Conservation (phyloP, 1,140 invertebrate species). For the Hypsibius dujardini region DNA sequence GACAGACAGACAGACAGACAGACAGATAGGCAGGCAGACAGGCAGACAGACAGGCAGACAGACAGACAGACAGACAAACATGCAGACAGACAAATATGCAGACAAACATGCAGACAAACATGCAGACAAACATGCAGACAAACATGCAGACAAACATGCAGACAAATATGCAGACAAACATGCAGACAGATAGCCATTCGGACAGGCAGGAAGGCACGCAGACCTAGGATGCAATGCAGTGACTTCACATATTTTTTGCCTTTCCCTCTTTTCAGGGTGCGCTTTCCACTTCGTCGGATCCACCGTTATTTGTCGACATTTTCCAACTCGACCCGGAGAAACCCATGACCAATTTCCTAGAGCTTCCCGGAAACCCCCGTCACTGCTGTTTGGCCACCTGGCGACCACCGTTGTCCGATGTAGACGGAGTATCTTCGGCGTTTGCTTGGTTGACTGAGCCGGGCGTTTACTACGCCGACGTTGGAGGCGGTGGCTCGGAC, state of each 20-base stretch:
- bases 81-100: no score
- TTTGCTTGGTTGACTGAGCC: conserved; percentile 19
- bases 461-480: conserved; percentile 21
- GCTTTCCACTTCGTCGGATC: background rate
- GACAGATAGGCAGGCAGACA: no score
- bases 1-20: no score
- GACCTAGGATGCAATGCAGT: no score
- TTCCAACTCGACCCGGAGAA: background rate
- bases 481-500: conserved; percentile 12
- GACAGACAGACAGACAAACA: no score
- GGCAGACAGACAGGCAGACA: no score
- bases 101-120: no score
- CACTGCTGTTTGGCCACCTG: conserved; percentile 6
- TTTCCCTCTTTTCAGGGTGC: background rate
- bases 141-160: no score
- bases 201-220: no score
- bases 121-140: no score
- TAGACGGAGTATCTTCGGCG: background rate
- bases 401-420: background rate
- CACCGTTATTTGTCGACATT: conserved; percentile 1
- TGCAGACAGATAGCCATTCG: no score
- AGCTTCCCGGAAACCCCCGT: conserved; percentile 3
- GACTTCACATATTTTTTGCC: background rate
- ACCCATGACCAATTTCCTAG: conserved; percentile 11
- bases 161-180: no score